Percentiles rank a stretch among this genome's conserved stretches.
These are phyloP conservation scores for Mimachlamys varia DNA, from an alignment of 2,888 invertebrate genomes.

Conservation along the genomic window DNA sequence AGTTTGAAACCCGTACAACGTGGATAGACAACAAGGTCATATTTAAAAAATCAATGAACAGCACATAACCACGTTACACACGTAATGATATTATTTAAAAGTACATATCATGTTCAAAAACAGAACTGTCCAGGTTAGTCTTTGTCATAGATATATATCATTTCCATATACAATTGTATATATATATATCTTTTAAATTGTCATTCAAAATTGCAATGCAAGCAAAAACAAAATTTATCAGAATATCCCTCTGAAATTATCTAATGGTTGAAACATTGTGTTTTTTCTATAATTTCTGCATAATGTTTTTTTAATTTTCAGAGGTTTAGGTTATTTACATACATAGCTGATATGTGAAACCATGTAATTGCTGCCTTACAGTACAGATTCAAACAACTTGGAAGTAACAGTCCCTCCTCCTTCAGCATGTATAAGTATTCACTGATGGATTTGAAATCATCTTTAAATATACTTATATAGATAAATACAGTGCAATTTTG, in stretches of 20 bases:
- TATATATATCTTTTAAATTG: no score
- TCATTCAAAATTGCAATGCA: not conserved
- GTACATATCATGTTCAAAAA: not conserved
- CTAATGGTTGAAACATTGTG: not conserved
- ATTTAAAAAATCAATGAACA: slow-evolving; percentile 32
- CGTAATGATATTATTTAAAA: not conserved
- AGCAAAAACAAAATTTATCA: not conserved
- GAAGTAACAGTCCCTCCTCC: no score
- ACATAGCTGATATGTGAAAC: not conserved
- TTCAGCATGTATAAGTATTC: not conserved
- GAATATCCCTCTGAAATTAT: not conserved
- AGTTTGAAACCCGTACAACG: not conserved
- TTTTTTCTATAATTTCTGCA: not conserved
- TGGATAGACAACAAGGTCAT: not conserved
- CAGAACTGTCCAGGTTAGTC: not conserved
- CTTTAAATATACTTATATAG: no score
- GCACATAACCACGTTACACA: not conserved
- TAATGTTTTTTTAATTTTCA: not conserved
- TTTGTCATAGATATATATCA: not conserved
- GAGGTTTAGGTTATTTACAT: not conserved
- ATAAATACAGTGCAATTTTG: not conserved
- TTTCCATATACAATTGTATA: not conserved
- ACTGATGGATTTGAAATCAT: not conserved
- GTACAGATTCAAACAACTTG: not conserved
- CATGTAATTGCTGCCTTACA: not conserved